Evolutionary conservation across 1,140 invertebrate species (phyloP), one percentile per base, ranked within the genome.

Genomic region (Psilanteris sp.): DNA sequence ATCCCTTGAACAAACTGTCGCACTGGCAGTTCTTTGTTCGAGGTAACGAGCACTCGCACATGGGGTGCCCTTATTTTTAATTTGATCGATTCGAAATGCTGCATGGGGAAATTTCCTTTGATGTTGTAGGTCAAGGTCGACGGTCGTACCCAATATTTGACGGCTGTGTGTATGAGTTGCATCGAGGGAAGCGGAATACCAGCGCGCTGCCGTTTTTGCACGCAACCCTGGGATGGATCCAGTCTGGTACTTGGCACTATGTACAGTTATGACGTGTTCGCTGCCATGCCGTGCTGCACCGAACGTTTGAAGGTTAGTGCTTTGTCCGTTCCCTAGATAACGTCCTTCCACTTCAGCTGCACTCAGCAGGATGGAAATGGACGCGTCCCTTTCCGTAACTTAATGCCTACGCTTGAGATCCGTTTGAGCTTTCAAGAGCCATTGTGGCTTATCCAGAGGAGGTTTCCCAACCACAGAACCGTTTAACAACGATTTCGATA

Each of bases 261-360:
- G 96, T 99, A 99, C 87, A 95, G 96, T 32, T 99, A 98, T 81
- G 97, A 99, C 87, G 96, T 99, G 67, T 98, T 99, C 87, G 97
- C 97, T 82, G 96, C 97, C 34, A 96, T 94, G 89, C 96, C 96
- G 8, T 99, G 97, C 85, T 99, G 97, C 90, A 91, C 93, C 83
- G 96, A 97, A 80, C 91, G 97, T 79, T 91, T 98, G 50, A 96
- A 95, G 92, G 96, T 97, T 86, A 89, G 87, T 57, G 4, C 5
- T 32, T 37, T 50, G 16, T 46, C 5, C 27, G 9, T 8, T 11
- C 8, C 9, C n/a, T 29, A 9, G 10, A 29, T 10, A 29, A 9
- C 13, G 5, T 34, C 7, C 5, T 15, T 15, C 31, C 27, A 16
- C 1, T 15, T 24, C 20, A 14, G 1, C 7, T 37, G 29, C 41